phyloP scores from a whole-genome alignment of 2,888 invertebrate species.

The Pinctada fucata region DNA sequence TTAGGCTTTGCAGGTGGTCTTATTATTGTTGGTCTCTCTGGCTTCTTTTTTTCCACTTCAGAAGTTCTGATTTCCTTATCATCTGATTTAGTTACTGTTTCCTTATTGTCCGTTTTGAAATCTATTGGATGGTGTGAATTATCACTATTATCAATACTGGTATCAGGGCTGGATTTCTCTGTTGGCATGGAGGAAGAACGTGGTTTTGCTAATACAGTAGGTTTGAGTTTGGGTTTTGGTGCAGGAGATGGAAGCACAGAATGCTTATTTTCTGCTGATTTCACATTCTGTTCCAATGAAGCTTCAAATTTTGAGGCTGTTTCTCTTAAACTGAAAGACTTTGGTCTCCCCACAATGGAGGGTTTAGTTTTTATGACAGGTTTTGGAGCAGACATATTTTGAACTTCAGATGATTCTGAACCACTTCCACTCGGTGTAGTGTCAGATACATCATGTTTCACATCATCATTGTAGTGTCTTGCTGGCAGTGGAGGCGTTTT shows the following conservation, averaged over 20 bases:
- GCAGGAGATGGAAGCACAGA: not conserved
- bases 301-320: not conserved
- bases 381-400: not conserved
- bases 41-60: not conserved
- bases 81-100: not conserved
- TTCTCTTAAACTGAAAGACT: not conserved
- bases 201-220: conserved; percentile 19
- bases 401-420: not conserved
- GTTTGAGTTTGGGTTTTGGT: conserved; percentile 16
- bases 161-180: not conserved
- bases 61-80: not conserved
- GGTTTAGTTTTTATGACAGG: not conserved
- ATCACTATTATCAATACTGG: no score
- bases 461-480: not conserved
- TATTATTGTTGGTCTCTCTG: conserved; percentile 60
- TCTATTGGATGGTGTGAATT: no score
- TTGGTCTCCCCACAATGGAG: not conserved
- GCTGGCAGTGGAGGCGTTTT: not conserved
- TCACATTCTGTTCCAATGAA: not conserved
- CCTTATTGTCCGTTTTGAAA: no score
- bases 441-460: not conserved
- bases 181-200: not conserved
- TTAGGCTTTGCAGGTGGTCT: conserved; percentile 46
- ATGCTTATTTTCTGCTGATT: not conserved
- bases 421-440: not conserved